Percentiles rank a stretch among this genome's conserved stretches.
Evolutionary conservation across 2,113 vertebrate species (phyloP).

Genomic region (Plotosus lineatus): DNA sequence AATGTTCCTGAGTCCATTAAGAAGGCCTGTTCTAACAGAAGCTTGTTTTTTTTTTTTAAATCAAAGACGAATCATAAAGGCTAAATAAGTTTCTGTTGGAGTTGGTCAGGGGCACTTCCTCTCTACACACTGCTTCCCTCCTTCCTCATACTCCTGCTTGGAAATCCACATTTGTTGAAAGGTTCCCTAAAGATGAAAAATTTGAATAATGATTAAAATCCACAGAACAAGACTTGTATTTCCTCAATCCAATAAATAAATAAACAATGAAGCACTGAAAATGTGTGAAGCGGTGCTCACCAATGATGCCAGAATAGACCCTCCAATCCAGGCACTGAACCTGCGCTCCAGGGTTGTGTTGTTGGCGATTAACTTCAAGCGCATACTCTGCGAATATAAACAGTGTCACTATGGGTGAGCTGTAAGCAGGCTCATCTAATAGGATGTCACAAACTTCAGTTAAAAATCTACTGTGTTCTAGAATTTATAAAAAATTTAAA

Average conservation of each 20-base stretch:
- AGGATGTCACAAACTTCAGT: not conserved
- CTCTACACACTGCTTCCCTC: conserved; percentile 97
- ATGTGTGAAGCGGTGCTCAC: conserved; percentile 70
- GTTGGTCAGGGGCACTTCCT: conserved; percentile 91
- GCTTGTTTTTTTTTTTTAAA: conserved; percentile 14
- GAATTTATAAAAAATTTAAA: not conserved
- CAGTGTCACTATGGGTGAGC: not conserved
- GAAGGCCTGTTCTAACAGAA: conserved; percentile 51
- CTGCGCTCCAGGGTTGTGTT: conserved; percentile 95
- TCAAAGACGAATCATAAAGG: conserved; percentile 13
- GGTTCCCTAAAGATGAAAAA: conserved; percentile 77
- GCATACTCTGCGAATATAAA: conserved; percentile 86
- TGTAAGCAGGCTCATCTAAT: not conserved
- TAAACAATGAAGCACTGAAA: no score
- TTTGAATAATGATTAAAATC: not conserved
- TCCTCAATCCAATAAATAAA: not conserved
- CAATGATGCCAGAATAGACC: conserved; percentile 95
- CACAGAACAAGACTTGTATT: not conserved
- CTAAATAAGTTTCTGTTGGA: not conserved
- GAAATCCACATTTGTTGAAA: conserved; percentile 99
- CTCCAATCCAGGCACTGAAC: conserved; percentile 97
- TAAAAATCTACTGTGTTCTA: not conserved
- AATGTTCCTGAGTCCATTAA: conserved; percentile 69
- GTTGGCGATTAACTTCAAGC: conserved; percentile 96
- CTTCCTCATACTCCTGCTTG: conserved; percentile 98